Percentiles rank a stretch among this genome's conserved stretches.
These are phyloP conservation scores for Lithobates sylvaticus DNA, from an alignment of 2,797 vertebrate species.

Conservation along the genomic window DNA sequence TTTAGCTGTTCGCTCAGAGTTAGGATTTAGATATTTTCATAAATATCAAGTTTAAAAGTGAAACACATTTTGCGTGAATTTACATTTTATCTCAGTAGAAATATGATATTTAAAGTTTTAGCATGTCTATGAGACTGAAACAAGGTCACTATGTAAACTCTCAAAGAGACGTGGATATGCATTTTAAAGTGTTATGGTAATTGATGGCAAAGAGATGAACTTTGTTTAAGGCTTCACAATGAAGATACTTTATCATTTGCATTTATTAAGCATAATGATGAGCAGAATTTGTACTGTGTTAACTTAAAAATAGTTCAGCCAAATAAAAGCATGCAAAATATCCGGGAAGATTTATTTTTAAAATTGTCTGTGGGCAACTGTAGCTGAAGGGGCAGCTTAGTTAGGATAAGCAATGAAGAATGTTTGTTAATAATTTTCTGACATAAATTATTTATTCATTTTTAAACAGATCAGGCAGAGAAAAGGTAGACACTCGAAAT, in stretches of 20 bases:
- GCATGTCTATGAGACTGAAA: conserved; percentile 47
- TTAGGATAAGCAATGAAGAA: too few relatives aligned
- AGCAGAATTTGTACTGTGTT: too few relatives aligned
- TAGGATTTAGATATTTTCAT: neutral
- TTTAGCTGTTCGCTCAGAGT: too few relatives aligned
- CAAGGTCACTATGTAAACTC: conserved; percentile 63
- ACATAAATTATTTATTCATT: too few relatives aligned
- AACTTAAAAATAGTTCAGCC: too few relatives aligned
- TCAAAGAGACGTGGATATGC: neutral
- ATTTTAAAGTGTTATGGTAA: conserved; percentile 57
- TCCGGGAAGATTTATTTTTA: too few relatives aligned
- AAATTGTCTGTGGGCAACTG: too few relatives aligned
- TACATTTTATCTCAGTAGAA: conserved; percentile 4
- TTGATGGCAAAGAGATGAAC: conserved; percentile 13
- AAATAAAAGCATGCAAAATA: too few relatives aligned
- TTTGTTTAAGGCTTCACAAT: conserved; percentile 4
- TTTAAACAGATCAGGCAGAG: too few relatives aligned
- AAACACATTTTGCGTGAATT: neutral
- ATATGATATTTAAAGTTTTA: conserved; percentile 42
- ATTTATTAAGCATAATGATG: neutral
- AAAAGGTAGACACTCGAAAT: too few relatives aligned
- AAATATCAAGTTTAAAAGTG: neutral
- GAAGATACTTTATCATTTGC: neutral
- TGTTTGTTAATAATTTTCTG: too few relatives aligned
- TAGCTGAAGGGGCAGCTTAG: too few relatives aligned